Base-by-base conservation (phyloP, 2,888 invertebrate genomes). In the Molanna angustata region DNA sequence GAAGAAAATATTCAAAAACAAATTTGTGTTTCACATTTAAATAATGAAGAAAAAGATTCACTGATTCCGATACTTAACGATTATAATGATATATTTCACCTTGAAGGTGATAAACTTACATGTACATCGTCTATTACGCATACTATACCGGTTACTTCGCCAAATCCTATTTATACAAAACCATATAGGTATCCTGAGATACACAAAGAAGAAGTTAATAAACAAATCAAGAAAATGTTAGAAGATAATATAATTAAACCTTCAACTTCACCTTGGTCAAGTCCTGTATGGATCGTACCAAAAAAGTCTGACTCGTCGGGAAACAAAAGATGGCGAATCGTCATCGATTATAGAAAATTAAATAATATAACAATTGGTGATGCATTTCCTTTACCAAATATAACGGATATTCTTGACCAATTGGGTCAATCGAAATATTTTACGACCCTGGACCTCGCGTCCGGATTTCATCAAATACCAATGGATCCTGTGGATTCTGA, bases 121-220 rank as follows among this genome's bases (percentile, higher is more conserved):
- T 50, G 9, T 17, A 64, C 64, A 2, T 45, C 63, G 49, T 33
- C 54, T 3, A 40, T 61, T 1, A 51, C 54, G 40, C 63, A 63
- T 42, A 52, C 58, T 41, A 65, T 66, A 14, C 55, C 44, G 31
- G 58, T 59, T 1, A 61, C 46, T n/a, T 32, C 53, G 17, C 21
- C 50, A 4, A 52, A 41, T 27, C 65, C 63, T 6, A 60, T 64
- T 9, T 41, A 54, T 53, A 40, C 60, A 2, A 64, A 63, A 61
- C 56, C 54, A 3, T 65, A 66, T 54, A 33, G 63, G 21, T 65
- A 59, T 41, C 65, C 63, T 7, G 58, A 65, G 56, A 43, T 61
- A 9, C 63, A 64, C 48, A 64, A 66, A 57, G 46, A 57, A 20
- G 65, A 66, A 55, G 60, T 66, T 16, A 47, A 63, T n/a, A 59